These are phyloP conservation scores for Sebastes nivosus DNA, from an alignment of 2,797 vertebrate species.

Conservation along the genomic window DNA sequence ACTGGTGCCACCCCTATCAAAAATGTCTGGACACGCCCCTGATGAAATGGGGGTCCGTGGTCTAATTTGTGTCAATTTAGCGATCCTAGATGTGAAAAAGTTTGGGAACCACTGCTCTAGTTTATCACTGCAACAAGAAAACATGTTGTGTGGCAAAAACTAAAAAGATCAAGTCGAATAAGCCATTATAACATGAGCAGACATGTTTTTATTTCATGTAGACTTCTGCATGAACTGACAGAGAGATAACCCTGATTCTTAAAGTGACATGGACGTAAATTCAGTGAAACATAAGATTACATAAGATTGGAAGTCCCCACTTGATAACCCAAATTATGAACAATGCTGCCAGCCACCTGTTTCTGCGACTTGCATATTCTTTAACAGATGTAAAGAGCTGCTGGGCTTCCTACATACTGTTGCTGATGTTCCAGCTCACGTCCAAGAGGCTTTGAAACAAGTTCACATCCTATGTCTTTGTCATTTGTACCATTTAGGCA, in stretches of 20 bases:
- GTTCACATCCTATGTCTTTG: not conserved
- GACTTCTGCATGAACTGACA: not conserved
- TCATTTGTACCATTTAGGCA: not conserved
- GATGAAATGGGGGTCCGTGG: too few species aligned
- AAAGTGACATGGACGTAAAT: not conserved
- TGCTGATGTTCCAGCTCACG: not conserved
- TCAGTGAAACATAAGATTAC: not conserved
- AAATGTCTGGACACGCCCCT: too few species aligned
- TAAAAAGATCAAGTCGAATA: not conserved
- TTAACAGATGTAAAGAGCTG: not conserved
- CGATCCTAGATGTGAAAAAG: too few species aligned
- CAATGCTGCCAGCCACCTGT: not conserved
- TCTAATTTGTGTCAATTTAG: too few species aligned
- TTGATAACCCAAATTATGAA: not conserved
- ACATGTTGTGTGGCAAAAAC: not conserved
- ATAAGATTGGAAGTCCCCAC: not conserved
- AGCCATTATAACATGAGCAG: not conserved
- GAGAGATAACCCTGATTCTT: not conserved
- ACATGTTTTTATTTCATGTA: constrained; percentile 11
- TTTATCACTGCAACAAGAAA: not conserved
- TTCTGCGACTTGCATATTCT: not conserved
- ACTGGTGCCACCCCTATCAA: too few species aligned
- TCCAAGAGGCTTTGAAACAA: not conserved
- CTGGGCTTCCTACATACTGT: not conserved
- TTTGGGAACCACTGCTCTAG: not conserved